A percentile compares a stretch with the other conserved stretches of the same genome.
Conservation (phyloP, 2,888 invertebrate genomes). For the Netelia melanura region DNA sequence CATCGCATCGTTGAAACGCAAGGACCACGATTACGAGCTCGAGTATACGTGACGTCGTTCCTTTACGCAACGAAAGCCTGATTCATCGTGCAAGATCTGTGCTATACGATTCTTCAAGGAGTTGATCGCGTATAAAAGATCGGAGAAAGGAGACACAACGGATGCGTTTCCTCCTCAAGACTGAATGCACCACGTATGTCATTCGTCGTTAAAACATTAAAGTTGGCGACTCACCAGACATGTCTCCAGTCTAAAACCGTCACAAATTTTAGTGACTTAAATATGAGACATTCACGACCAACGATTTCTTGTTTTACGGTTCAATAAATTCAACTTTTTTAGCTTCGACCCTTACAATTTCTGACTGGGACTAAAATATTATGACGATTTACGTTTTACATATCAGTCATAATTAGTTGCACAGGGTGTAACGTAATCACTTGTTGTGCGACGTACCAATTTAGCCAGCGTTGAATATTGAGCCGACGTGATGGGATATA, state of each 20-base stretch:
- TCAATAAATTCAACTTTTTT: slow-evolving; percentile 56
- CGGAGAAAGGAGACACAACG: slow-evolving; percentile 20
- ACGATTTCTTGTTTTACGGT: slow-evolving; percentile 67
- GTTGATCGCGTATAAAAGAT: slow-evolving; percentile 48
- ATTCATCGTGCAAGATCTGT: slow-evolving; percentile 52
- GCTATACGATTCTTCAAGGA: slow-evolving; percentile 43
- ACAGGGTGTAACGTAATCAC: no score
- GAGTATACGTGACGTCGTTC: slow-evolving; percentile 57
- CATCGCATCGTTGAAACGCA: slow-evolving; percentile 47
- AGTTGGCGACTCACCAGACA: slow-evolving; percentile 18
- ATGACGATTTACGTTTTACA: no score
- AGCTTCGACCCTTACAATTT: no score
- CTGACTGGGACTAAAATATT: no score
- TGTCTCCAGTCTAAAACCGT: slow-evolving; percentile 31
- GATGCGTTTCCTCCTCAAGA: background rate
- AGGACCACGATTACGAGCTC: slow-evolving; percentile 60
- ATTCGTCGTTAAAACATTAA: slow-evolving; percentile 48
- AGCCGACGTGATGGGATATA: slow-evolving; percentile 72
- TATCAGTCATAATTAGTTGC: no score
- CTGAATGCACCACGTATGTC: background rate
- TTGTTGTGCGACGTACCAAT: slow-evolving; percentile 70
- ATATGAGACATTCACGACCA: slow-evolving; percentile 51
- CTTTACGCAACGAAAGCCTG: slow-evolving; percentile 25
- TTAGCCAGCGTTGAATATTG: slow-evolving; percentile 80
- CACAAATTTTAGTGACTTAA: slow-evolving; percentile 47